These are phyloP conservation scores for Labroides dimidiatus DNA, from an alignment of 2,797 vertebrate genomes.

Conservation along the genomic window DNA sequence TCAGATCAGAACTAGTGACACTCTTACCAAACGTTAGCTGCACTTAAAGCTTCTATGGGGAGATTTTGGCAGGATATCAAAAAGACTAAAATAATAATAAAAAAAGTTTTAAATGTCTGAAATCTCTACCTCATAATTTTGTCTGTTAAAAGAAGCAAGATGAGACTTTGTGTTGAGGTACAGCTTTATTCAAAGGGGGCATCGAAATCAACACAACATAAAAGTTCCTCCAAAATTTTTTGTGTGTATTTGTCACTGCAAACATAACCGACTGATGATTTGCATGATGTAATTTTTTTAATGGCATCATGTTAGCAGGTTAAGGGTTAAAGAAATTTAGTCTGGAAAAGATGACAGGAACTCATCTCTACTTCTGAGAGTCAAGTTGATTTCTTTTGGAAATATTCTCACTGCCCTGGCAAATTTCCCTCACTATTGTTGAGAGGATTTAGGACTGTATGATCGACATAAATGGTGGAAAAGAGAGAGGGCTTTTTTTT, in stretches of 20 bases:
- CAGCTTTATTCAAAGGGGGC: no score
- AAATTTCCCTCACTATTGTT: conserved; percentile 5
- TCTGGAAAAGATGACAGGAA: neutral
- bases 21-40: neutral
- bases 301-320: neutral
- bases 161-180: no score
- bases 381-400: neutral
- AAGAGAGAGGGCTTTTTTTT: neutral
- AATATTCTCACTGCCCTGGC: neutral
- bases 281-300: neutral
- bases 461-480: neutral
- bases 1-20: neutral
- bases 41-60: no score
- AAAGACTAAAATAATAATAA: no score
- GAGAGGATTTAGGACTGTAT: neutral
- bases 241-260: no score
- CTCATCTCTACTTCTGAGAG: neutral
- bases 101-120: no score
- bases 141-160: no score
- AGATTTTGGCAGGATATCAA: no score
- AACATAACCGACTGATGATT: neutral
- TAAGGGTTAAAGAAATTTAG: neutral
- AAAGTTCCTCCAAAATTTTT: no score
- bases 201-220: no score
- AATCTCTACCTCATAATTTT: no score